These are phyloP conservation scores for Tridacna crocea DNA, from an alignment of 2,888 invertebrate species.

Conservation along the genomic window DNA sequence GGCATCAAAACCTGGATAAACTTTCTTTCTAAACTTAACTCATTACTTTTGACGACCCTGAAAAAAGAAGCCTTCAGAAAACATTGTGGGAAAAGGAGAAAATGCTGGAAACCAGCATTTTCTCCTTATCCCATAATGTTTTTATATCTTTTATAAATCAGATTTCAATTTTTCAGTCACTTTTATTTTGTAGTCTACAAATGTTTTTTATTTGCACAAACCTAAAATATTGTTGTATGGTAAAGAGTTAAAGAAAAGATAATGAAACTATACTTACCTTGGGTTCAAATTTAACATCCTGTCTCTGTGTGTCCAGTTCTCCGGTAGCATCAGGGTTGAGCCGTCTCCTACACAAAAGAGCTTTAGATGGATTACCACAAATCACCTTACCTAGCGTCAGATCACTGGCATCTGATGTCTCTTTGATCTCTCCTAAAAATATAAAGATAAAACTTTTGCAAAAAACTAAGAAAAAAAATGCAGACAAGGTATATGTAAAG, in stretches of 20 bases:
- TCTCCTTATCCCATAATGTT: neutral
- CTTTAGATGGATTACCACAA: conserved; percentile 83
- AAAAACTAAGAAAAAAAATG: too few species aligned
- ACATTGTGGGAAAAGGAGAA: neutral
- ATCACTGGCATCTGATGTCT: conserved; percentile 77
- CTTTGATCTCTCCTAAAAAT: conserved; percentile 24
- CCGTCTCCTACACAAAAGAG: conserved; percentile 77
- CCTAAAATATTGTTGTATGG: neutral
- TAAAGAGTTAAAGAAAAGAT: neutral
- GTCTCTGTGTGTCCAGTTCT: conserved; percentile 38
- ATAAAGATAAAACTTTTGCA: neutral
- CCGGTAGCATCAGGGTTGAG: conserved; percentile 57
- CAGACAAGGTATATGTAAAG: too few species aligned
- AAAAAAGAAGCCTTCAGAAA: too few species aligned
- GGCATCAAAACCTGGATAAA: too few species aligned
- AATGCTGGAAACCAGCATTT: neutral
- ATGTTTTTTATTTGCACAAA: too few species aligned
- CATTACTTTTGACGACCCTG: too few species aligned
- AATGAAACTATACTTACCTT: conserved; percentile 19
- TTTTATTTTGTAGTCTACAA: too few species aligned
- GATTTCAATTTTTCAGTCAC: too few species aligned
- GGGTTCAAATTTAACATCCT: conserved; percentile 57
- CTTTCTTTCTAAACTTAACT: too few species aligned
- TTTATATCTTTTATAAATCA: too few species aligned
- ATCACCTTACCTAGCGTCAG: conserved; percentile 82